Conservation (phyloP, 2,797 vertebrate species). For the Austrolebias charrua region DNA sequence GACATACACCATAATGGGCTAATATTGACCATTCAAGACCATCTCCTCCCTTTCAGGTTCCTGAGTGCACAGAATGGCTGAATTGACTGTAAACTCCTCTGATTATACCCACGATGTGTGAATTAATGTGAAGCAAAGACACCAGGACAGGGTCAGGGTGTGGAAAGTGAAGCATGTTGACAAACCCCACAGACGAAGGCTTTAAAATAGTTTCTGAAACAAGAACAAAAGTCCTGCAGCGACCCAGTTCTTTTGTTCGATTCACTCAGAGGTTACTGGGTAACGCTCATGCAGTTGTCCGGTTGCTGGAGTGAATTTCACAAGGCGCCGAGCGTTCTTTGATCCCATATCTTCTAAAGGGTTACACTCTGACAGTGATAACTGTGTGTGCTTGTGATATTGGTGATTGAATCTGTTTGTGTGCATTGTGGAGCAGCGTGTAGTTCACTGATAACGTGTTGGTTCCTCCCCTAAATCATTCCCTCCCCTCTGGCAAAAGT, state of each 20-base stretch:
- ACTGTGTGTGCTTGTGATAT: slow-evolving; percentile 5
- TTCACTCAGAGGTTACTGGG: no score
- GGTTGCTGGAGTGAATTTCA: background rate
- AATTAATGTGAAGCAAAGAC: background rate
- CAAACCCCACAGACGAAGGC: no score
- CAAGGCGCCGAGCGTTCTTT: slow-evolving; percentile 8
- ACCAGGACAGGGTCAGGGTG: no score
- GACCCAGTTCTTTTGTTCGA: background rate
- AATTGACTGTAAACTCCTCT: slow-evolving; percentile 63
- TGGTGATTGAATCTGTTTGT: background rate
- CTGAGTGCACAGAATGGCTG: slow-evolving; percentile 26
- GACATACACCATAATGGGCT: slow-evolving; percentile 57
- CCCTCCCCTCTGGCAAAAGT: slow-evolving; percentile 28
- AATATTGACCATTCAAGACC: slow-evolving; percentile 64
- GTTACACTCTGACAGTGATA: slow-evolving; percentile 16
- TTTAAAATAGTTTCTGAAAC: background rate
- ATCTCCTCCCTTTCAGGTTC: slow-evolving; percentile 36
- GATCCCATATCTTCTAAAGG: slow-evolving; percentile 10
- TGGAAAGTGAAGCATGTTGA: no score
- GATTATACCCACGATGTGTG: slow-evolving; percentile 1
- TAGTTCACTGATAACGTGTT: slow-evolving; percentile 1
- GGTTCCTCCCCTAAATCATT: background rate
- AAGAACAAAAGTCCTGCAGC: background rate
- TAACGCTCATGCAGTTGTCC: background rate
- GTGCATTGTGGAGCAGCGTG: background rate